Evolutionary conservation across 2,797 vertebrate species (phyloP), one percentile per base, ranked within the genome.

Genomic region (Discoglossus pictus): DNA sequence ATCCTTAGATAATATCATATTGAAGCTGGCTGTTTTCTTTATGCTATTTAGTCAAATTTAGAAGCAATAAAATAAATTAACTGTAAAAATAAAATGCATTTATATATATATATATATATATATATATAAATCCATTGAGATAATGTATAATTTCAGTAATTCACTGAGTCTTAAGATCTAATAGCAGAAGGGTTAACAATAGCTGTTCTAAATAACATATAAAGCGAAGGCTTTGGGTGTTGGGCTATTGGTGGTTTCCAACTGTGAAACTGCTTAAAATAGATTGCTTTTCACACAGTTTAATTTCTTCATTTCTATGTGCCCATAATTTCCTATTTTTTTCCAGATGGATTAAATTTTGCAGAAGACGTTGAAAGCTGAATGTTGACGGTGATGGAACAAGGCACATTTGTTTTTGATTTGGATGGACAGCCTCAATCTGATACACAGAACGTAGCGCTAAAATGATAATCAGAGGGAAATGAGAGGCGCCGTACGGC

Each of bases 221-320:
- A 3, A 47, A 13, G 44, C 21, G 44, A 47, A n/a, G n/a, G n/a
- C n/a, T n/a, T n/a, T 21, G 44, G 20, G 10, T 47, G 44, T 47
- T 47, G 39, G 44, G 4, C 18, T 10, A 20, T 10, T 47, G 44
- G 38, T 27, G 50, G 18, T 18, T 53, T 12, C 50, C 25, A 53
- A 18, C 34, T 38, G 34, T 54, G 52, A 20, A 21, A 38, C 31
- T 38, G 52, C 52, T 20, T 38, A 21, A 54, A 56, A 56, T 56
- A 56, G 53, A 56, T 56, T 56, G 53, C 36, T 40, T 56, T 56
- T 38, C 36, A 34, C 36, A 40, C 53, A 40, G 36, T 56, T 42
- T 56, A 42, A 56, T 56, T 40, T 42, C 25, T 40, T 40, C 53
- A 42, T 56, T 56, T 56, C 13, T 42, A 23, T 56, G 18, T 23